Evolutionary conservation across 1,140 invertebrate genomes (phyloP), one percentile per base, ranked within the genome.

Genomic region (Procambarus clarkii): DNA sequence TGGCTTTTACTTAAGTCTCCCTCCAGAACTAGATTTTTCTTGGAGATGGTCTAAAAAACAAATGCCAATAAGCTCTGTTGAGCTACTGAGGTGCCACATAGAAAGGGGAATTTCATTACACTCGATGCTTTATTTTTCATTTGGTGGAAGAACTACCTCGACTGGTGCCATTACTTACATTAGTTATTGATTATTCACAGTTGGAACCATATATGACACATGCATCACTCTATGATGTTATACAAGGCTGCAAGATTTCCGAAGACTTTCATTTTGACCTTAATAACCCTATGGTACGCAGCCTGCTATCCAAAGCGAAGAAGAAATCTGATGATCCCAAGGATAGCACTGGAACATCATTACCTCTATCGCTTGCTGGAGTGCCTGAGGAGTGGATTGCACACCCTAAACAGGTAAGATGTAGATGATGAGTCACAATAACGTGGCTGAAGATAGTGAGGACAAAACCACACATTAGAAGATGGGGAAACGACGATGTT

Each of bases 211-310:
- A 99, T 94, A 97, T 98, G 93, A 97, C 98, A 5, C 96, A 96
- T 13, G 95, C 99, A 77, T 96, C 97, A 79, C 94, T 99, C 7
- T 99, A 97, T 94, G 98, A 99, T 95, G 97, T 97, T 2, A 96
- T 96, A 94, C 96, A 96, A 92, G 97, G 97, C 18, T 96, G 96
- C 93, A 99, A 99, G 95, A 95, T 99, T 44, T 97, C 97, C 0
- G 98, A 99, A 94, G 98, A 98, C 94, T 99, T 99, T 95, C 96
- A 98, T 94, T 98, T 98, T 94, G 97, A 98, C 94, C 95, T 98
- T 0, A 98, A 98, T 95, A 96, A 97, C 92, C 94, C 95, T 3
- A 95, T 95, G 92, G 95, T 97, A 2, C 94, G 95, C 46, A 95
- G 95, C 82, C 95, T 97, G 94, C 93, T 97, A 76, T 95, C 95